A percentile compares a stretch with the other conserved stretches of the same genome.
phyloP scores from a whole-genome alignment of 2,888 invertebrate species.

The Pandemis heparana region DNA sequence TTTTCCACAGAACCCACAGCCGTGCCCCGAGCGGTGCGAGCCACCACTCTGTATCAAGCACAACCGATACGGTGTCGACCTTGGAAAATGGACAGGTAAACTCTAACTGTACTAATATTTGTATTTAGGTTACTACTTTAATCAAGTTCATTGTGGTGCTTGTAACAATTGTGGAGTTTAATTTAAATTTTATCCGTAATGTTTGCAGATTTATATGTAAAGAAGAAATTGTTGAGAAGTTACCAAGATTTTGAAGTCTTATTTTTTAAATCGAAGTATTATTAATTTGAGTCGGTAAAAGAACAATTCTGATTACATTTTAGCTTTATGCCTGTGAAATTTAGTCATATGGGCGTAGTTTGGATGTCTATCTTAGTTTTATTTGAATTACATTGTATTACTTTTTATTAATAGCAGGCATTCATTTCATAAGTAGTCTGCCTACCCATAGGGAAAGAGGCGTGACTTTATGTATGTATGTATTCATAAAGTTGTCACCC shows the following conservation, averaged over 20 bases:
- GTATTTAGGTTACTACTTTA: conserved; percentile 24
- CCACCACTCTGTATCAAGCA: conserved; percentile 81
- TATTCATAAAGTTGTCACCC: no score
- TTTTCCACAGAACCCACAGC: conserved; percentile 76
- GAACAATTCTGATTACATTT: not conserved
- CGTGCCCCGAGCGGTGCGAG: conserved; percentile 82
- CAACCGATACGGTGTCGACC: conserved; percentile 78
- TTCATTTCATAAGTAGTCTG: no score
- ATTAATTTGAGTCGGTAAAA: not conserved
- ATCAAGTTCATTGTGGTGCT: not conserved
- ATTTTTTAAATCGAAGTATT: not conserved
- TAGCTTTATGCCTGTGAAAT: not conserved
- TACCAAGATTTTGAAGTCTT: not conserved
- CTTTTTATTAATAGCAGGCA: not conserved
- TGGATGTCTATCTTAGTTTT: not conserved
- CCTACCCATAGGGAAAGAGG: no score
- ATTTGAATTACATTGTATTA: not conserved
- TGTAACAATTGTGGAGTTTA: not conserved
- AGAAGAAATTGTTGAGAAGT: not conserved
- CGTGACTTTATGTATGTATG: no score
- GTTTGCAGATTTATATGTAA: not conserved
- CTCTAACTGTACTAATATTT: conserved; percentile 24
- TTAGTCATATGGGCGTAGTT: not conserved
- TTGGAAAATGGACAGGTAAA: conserved; percentile 83
- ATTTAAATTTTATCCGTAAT: not conserved